Evolutionary conservation across 1,140 invertebrate genomes (phyloP).

Genomic region (Cepaea nemoralis): DNA sequence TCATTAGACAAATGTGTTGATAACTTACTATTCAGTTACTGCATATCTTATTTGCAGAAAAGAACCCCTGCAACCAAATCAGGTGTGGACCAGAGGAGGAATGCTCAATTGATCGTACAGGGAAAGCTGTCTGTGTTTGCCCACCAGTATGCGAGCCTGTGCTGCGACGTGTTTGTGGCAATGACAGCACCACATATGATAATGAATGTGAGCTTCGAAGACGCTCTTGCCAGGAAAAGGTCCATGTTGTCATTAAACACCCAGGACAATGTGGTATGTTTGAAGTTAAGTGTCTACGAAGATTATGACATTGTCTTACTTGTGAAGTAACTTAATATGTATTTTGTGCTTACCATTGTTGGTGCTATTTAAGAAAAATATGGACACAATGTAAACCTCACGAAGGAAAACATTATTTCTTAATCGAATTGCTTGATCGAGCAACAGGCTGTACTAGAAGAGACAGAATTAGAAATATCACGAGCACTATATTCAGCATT

Average conservation of each 20-base stretch:
- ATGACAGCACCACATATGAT: constrained; percentile 79
- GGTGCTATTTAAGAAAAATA: no score
- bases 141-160: constrained; percentile 83
- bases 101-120: constrained; percentile 87
- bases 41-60: constrained; percentile 44
- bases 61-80: constrained; percentile 62
- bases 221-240: constrained; percentile 77
- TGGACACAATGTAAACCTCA: no score
- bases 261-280: constrained; percentile 42
- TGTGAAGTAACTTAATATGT: no score
- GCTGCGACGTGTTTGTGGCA: constrained; percentile 76
- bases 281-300: background rate
- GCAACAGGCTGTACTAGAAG: no score
- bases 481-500: no score
- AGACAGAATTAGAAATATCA: no score
- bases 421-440: no score
- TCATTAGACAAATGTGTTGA: no score
- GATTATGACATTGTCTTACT: no score
- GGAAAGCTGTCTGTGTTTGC: constrained; percentile 85
- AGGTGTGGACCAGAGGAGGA: constrained; percentile 77
- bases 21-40: no score
- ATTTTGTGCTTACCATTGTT: no score
- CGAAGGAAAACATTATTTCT: no score
- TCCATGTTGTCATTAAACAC: constrained; percentile 76
- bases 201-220: constrained; percentile 79